Conservation (phyloP, 2,797 vertebrate genomes). For the Tenualosa ilisha region DNA sequence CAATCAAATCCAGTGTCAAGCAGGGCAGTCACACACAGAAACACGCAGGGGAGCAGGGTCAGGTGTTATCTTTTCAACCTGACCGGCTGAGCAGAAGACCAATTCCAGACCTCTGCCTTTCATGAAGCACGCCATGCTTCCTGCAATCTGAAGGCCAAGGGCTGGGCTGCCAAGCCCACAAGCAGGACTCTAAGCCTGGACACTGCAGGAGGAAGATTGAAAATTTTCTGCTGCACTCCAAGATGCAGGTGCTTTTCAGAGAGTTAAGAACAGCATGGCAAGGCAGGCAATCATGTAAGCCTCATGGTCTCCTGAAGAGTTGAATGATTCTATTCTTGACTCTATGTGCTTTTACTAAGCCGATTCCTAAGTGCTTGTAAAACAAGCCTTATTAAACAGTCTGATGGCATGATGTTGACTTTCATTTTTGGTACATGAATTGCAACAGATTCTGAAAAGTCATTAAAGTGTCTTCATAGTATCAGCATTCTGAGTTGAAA, state of each 20-base stretch:
- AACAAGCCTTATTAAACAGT: neutral
- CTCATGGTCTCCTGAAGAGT: neutral
- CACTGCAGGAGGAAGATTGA: constrained; percentile 6
- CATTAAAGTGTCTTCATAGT: neutral
- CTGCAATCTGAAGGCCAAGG: neutral
- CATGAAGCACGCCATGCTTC: neutral
- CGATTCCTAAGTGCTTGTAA: neutral
- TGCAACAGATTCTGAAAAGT: neutral
- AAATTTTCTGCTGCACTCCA: constrained; percentile 6
- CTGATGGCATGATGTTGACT: neutral
- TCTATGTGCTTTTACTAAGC: neutral
- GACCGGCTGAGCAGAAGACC: constrained; percentile 42
- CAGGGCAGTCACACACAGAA: constrained; percentile 57
- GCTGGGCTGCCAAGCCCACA: neutral
- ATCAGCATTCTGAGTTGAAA: neutral
- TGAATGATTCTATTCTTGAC: neutral
- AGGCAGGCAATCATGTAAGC: constrained; percentile 19
- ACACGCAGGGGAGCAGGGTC: constrained; percentile 44
- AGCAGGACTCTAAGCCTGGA: neutral
- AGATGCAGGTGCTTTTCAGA: constrained; percentile 17
- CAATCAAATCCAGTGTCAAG: constrained; percentile 59
- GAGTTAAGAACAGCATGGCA: constrained; percentile 12
- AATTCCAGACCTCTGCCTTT: constrained; percentile 50
- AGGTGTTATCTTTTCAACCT: constrained; percentile 29
- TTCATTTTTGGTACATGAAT: neutral